Evolutionary conservation across 2,888 invertebrate genomes (phyloP).

Genomic region (Podabrus alpinus): DNA sequence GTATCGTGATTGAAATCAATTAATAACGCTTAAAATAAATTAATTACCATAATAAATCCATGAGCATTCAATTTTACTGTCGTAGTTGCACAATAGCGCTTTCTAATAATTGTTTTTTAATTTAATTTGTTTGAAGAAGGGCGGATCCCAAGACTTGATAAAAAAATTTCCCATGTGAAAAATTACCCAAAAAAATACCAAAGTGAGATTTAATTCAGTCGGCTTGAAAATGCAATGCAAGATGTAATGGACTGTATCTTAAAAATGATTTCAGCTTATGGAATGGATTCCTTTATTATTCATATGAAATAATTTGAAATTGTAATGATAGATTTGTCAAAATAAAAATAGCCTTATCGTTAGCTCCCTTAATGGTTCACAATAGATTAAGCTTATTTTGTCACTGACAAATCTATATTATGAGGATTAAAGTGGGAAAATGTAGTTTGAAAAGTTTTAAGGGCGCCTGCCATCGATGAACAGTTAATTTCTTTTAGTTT

Average conservation of each 20-base stretch:
- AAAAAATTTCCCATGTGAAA: neutral
- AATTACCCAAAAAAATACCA: neutral
- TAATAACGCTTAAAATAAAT: neutral
- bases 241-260: neutral
- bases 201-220: neutral
- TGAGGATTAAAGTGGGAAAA: constrained; percentile 20
- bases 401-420: constrained; percentile 33
- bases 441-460: constrained; percentile 11
- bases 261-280: neutral
- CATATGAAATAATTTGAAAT: neutral
- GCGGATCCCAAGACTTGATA: neutral
- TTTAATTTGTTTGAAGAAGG: neutral
- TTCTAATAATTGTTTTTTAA: neutral
- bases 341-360: constrained; percentile 28
- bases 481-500: constrained; percentile 16
- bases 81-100: neutral
- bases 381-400: constrained; percentile 37
- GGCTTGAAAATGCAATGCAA: neutral
- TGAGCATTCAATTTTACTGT: neutral
- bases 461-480: constrained; percentile 10
- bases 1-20: neutral
- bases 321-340: neutral
- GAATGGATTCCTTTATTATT: neutral
- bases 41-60: neutral
- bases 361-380: constrained; percentile 37